These are phyloP conservation scores for Entomyzon cyanotis DNA, from an alignment of 2,113 vertebrate genomes.

Conservation along the genomic window DNA sequence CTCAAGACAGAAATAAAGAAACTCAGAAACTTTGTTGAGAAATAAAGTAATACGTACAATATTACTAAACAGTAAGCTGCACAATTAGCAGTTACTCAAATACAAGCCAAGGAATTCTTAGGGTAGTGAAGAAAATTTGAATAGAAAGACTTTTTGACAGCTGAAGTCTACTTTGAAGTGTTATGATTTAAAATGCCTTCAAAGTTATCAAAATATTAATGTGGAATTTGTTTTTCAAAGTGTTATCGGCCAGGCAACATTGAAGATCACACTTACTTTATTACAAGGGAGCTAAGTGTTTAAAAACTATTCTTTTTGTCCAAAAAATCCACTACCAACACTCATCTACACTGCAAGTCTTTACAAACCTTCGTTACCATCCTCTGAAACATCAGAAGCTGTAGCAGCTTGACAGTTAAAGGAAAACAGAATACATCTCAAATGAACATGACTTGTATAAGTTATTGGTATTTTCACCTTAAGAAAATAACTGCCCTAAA, in stretches of 20 bases:
- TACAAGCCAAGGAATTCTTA: background rate
- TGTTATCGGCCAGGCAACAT: background rate
- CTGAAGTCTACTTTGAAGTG: background rate
- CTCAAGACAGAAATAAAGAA: background rate
- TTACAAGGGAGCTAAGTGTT: background rate
- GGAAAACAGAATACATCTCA: constrained; percentile 61
- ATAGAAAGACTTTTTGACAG: background rate
- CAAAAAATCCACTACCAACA: background rate
- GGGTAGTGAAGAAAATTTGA: background rate
- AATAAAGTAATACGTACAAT: background rate
- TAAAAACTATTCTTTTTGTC: background rate
- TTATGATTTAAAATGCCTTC: background rate
- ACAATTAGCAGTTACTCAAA: background rate
- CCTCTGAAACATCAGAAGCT: constrained; percentile 59
- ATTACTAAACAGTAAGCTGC: background rate
- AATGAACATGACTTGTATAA: background rate
- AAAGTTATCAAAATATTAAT: background rate
- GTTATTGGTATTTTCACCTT: background rate
- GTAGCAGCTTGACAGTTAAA: constrained; percentile 58
- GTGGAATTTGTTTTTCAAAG: background rate
- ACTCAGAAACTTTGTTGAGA: background rate
- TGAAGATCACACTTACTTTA: constrained; percentile 52
- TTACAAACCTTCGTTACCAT: constrained; percentile 63
- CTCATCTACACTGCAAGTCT: constrained; percentile 18
- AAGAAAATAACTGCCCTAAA: background rate